Percentiles rank a stretch among this genome's conserved stretches.
Conservation (phyloP, 1,140 invertebrate species). For the Wasmannia auropunctata region DNA sequence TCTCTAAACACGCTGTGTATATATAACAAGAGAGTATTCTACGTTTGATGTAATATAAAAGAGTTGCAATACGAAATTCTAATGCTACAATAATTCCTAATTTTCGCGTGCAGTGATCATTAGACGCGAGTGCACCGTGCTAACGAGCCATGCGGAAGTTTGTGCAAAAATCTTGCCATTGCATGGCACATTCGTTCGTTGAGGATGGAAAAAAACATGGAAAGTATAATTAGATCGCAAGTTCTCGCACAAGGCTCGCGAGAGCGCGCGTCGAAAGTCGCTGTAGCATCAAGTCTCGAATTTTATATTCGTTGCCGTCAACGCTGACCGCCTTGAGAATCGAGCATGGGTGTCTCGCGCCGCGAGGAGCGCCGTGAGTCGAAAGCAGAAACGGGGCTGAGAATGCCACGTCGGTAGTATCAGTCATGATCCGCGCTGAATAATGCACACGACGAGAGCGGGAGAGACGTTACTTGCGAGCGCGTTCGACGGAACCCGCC, state of each 20-base stretch:
- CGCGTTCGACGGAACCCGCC: slow-evolving; percentile 42
- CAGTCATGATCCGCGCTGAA: slow-evolving; percentile 82
- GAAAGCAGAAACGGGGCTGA: slow-evolving; percentile 73
- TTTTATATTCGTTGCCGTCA: not conserved
- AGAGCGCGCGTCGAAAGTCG: not conserved
- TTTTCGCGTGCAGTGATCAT: not conserved
- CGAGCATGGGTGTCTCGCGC: slow-evolving; percentile 54
- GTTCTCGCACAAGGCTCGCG: not conserved
- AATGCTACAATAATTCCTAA: not conserved
- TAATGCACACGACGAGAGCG: slow-evolving; percentile 77
- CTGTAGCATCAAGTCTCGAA: not conserved
- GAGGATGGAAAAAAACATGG: not conserved
- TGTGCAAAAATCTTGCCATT: not conserved
- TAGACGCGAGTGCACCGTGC: not conserved
- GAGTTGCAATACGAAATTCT: not conserved
- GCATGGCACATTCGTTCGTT: too few species aligned
- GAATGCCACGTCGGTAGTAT: slow-evolving; percentile 81
- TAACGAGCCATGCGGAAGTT: not conserved
- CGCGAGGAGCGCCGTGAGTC: slow-evolving; percentile 65
- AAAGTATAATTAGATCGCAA: not conserved
- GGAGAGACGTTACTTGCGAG: slow-evolving; percentile 12
- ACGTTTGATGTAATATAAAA: not conserved
- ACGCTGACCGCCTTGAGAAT: slow-evolving; percentile 53
- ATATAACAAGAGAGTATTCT: not conserved
- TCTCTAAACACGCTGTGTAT: not conserved